These are phyloP conservation scores for Gallinago jamesoni DNA, from an alignment of 2,113 vertebrate genomes.

Conservation along the genomic window DNA sequence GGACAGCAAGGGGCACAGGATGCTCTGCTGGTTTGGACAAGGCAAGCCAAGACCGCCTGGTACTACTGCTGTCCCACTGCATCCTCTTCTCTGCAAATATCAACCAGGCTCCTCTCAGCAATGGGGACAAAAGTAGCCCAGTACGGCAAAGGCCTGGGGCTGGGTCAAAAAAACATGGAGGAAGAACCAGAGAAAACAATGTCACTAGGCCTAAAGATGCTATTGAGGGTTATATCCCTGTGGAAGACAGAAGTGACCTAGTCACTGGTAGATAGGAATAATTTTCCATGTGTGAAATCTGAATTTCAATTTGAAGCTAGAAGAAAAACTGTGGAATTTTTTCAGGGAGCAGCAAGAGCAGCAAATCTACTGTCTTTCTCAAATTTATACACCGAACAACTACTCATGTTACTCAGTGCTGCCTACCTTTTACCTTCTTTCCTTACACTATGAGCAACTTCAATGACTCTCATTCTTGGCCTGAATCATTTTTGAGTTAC, in stretches of 20 bases:
- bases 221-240: neutral
- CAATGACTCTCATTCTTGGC: neutral
- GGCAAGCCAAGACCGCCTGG: neutral
- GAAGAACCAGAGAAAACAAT: neutral
- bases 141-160: neutral
- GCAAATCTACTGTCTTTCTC: neutral
- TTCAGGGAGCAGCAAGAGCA: neutral
- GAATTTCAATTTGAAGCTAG: neutral
- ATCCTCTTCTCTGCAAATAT: neutral
- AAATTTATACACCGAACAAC: neutral
- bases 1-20: neutral
- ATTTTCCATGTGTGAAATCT: neutral
- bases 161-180: neutral
- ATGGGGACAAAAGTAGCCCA: neutral
- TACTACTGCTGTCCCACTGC: neutral
- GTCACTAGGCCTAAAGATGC: neutral
- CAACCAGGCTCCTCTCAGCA: neutral
- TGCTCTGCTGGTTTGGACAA: accelerated
- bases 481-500: neutral
- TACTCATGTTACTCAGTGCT: neutral
- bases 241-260: neutral
- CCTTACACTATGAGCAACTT: neutral
- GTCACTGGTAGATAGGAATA: neutral
- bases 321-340: neutral
- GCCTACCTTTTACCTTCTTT: neutral